Base-by-base conservation (phyloP, 1,140 invertebrate species). In the Globodera ellingtonae region DNA sequence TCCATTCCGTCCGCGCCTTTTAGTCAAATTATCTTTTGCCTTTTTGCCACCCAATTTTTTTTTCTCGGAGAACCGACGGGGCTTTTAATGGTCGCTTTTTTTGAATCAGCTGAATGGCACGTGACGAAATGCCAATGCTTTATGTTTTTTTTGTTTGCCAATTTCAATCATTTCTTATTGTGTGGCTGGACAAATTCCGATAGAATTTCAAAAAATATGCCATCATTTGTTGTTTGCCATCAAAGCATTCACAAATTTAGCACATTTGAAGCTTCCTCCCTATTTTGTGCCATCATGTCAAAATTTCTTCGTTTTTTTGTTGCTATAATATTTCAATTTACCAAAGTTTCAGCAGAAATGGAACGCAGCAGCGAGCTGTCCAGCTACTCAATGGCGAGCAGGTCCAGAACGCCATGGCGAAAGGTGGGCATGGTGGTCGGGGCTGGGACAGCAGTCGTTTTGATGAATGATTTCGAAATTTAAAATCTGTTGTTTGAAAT, bases 331-430 rank as follows among this genome's bases (percentile, higher is more conserved):
- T 72, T 72, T 72, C 52, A 7, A 72, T n/a, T 46, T 72, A 74
- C 13, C n/a, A 56, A 74, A 52, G 47, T n/a, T 44, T 50, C 6
- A 62, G 44, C 18, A 52, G 15, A 35, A 75, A 77, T 77, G 75
- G 75, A 77, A 8, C 56, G 69, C 24, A 77, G 69, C 24, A 77
- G 75, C 47, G 75, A 77, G 24, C 24, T 77, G 10, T 77, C 75
- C 24, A 77, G 48, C 69, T 77, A 77, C 50, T 77, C 75, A 24
- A 62, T 77, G 59, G 59, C 75, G n/a, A 77, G 52, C 50, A 62
- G 75, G 50, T 77, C 75, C 10, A 52, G 75, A 24, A 77, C 75
- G 35, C 75, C 75, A 48, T 24, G 69, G 50, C 44, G 69, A 62
- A 77, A 77, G 75, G 75, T 77, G 6, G 46, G 69, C 47, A 15